Evolutionary conservation across 2,113 vertebrate species (phyloP).

Genomic region (Hyperopisus bebe): DNA sequence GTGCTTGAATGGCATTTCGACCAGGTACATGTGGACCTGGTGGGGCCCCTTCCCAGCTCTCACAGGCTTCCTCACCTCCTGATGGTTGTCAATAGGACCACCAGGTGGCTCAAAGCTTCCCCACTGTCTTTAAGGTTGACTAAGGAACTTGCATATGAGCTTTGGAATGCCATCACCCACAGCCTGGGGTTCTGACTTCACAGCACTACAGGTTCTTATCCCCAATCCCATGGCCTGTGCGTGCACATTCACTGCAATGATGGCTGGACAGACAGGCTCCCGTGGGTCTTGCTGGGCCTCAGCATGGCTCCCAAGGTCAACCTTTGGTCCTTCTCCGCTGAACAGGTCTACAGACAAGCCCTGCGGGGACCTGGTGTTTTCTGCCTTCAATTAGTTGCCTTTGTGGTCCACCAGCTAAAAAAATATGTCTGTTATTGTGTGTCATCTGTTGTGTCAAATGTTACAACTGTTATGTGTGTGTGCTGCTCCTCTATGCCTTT

Average conservation of each 20-base stretch:
- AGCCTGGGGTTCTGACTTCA: neutral
- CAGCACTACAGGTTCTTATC: neutral
- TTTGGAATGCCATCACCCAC: neutral
- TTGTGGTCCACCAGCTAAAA: neutral
- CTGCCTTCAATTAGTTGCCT: neutral
- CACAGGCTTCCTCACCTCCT: neutral
- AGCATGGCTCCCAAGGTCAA: neutral
- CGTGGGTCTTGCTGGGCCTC: neutral
- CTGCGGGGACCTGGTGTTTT: slow-evolving; percentile 2
- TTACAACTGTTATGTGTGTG: too few relatives aligned
- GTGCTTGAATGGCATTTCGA: neutral
- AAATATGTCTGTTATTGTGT: too few relatives aligned
- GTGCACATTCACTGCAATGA: neutral
- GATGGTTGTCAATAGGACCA: neutral
- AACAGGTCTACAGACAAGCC: neutral
- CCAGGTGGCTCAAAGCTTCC: neutral
- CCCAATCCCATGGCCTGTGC: slow-evolving; percentile 1
- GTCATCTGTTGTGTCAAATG: too few relatives aligned
- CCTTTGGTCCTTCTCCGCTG: neutral
- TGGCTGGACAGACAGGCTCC: neutral
- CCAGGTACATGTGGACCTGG: neutral
- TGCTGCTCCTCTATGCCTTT: too few relatives aligned
- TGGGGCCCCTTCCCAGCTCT: neutral
- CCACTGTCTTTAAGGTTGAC: neutral
- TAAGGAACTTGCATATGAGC: neutral